Evolutionary conservation across 2,888 invertebrate genomes (phyloP), one percentile per base, ranked within the genome.

Genomic region (Dynastes grantii): DNA sequence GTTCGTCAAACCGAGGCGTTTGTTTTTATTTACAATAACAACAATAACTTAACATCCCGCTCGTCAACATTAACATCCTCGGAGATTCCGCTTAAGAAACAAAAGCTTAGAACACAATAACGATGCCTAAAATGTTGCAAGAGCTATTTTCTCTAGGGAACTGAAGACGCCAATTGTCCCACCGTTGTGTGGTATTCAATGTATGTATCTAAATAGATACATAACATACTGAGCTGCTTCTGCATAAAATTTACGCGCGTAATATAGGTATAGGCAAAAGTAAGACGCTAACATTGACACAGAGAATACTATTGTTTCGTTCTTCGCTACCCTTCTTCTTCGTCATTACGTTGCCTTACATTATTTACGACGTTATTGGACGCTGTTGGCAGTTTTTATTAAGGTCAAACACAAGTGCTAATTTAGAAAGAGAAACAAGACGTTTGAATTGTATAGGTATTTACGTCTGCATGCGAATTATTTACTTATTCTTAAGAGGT

Each of bases 111-210:
- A 32, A 64, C 9, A 64, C 64, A 29, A 64, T 37, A 64, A 64
- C 32, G 2, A 64, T 6, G 13, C 32, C 67, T 70, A 70, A 68
- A 27, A 53, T 53, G 68, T 70, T 70, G 68, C 51, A 70, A 70
- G 29, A 51, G 45, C 13, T 16, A n/a, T 76, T 76, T 76, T 76
- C 76, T 64, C 76, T 63, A 76, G 63, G 76, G 76, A 76, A 76
- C 45, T 64, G 51, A 64, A 64, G 64, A 32, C 63, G 16, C 27
- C 63, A 64, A 64, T 63, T 64, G 76, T 76, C 76, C 40, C 76
- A 76, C 76, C 63, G 76, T 49, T 61, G 37, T 61, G 37, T 45
- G 45, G 8, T 45, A 45, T 11, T 45, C 8, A 5, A 37, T 6
- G 37, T 45, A 45, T 8, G 45, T 61, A 61, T 29, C 61, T 27